Evolutionary conservation across 2,797 vertebrate genomes (phyloP).

Genomic region (Oreonectes daqikongensis): DNA sequence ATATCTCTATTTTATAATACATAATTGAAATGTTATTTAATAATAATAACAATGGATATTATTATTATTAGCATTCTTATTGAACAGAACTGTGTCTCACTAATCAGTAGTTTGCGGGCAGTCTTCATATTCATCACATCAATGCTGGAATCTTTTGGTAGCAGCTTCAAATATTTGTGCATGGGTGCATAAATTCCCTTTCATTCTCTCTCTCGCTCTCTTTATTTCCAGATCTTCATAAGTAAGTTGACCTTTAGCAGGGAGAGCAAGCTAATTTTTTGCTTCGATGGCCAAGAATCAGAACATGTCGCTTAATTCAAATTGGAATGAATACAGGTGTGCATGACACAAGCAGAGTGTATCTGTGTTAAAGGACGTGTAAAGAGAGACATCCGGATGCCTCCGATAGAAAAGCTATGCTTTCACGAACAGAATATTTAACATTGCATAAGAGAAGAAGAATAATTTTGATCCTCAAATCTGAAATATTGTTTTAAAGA

Average conservation of each 20-base stretch:
- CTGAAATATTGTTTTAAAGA: neutral
- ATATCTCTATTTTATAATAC: too few relatives aligned
- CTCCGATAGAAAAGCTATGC: slow-evolving; percentile 1
- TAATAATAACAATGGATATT: too few relatives aligned
- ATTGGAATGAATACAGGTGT: slow-evolving; percentile 77
- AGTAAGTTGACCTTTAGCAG: slow-evolving; percentile 75
- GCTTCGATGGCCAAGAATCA: slow-evolving; percentile 82
- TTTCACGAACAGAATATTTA: neutral
- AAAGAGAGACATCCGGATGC: slow-evolving; percentile 28
- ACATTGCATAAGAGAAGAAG: neutral
- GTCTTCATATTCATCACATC: slow-evolving; percentile 26
- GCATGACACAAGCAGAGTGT: slow-evolving; percentile 66
- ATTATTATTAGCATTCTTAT: neutral
- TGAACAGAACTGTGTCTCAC: neutral
- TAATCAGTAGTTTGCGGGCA: neutral
- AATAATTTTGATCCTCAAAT: neutral
- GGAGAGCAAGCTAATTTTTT: slow-evolving; percentile 82
- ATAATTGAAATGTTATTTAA: too few relatives aligned
- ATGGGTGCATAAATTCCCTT: slow-evolving; percentile 65
- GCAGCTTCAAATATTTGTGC: slow-evolving; percentile 63
- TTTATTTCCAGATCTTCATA: slow-evolving; percentile 34
- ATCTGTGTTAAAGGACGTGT: slow-evolving; percentile 43
- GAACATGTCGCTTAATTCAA: slow-evolving; percentile 84
- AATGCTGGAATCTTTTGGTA: slow-evolving; percentile 12
- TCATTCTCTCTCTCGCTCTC: slow-evolving; percentile 68